These are phyloP conservation scores for Cynoglossus semilaevis DNA, from an alignment of 2,113 vertebrate species.

Conservation along the genomic window DNA sequence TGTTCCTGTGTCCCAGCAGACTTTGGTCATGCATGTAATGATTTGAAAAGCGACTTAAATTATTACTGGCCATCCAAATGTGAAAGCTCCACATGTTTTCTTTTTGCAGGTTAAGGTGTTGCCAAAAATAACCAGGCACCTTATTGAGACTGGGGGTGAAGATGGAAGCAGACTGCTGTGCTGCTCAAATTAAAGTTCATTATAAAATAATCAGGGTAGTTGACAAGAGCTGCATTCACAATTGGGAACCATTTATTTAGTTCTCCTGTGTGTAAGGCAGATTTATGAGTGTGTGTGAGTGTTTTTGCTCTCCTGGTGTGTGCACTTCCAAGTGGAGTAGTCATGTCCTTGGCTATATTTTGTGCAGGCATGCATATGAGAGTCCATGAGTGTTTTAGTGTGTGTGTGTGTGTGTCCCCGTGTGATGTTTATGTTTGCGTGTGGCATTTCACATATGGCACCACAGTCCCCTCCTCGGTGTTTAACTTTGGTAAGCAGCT, in stretches of 20 bases:
- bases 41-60: conserved; percentile 51
- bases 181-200: conserved; percentile 70
- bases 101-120: conserved; percentile 53
- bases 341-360: background rate
- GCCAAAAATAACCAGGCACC: conserved; percentile 66
- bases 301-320: background rate
- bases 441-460: conserved; percentile 57
- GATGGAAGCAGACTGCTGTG: conserved; percentile 59
- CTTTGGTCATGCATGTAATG: conserved; percentile 22
- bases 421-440: conserved; percentile 11
- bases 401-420: conserved; percentile 11
- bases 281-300: background rate
- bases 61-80: conserved; percentile 59
- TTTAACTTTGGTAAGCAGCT: conserved; percentile 75
- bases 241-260: conserved; percentile 39
- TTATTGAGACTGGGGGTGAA: conserved; percentile 48
- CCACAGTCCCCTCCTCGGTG: conserved; percentile 62
- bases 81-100: conserved; percentile 54
- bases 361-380: too few species aligned
- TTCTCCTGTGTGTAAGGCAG: conserved; percentile 19
- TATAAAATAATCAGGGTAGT: conserved; percentile 71
- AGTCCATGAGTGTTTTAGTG: background rate
- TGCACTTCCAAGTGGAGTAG: background rate
- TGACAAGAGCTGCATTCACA: conserved; percentile 51
- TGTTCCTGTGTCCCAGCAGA: too few species aligned